Percentiles rank a stretch among this genome's conserved stretches.
Evolutionary conservation across 2,113 vertebrate species (phyloP).

Genomic region (Phodopus roborovskii): DNA sequence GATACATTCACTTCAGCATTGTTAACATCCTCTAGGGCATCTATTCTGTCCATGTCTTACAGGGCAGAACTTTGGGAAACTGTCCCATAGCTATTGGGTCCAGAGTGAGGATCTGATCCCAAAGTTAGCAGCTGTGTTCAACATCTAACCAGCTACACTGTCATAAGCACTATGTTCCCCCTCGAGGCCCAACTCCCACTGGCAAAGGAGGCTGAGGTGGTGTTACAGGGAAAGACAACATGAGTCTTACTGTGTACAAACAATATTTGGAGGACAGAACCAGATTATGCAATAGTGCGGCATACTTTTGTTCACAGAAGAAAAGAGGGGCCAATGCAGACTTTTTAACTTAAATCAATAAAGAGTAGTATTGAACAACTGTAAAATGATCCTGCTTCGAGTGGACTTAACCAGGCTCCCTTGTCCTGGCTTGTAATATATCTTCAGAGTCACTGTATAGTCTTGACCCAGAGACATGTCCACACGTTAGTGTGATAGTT

Average conservation of each 20-base stretch:
- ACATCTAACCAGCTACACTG: not conserved
- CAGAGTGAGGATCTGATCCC: not conserved
- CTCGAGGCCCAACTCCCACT: not conserved
- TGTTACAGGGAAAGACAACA: not conserved
- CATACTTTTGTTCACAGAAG: conserved; percentile 33
- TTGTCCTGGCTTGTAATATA: not conserved
- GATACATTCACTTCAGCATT: not conserved
- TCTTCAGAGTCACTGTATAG: not conserved
- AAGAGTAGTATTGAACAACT: not conserved
- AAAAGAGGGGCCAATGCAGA: not conserved
- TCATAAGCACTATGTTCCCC: not conserved
- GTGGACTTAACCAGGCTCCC: not conserved
- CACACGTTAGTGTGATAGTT: not conserved
- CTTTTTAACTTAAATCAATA: conserved; percentile 34
- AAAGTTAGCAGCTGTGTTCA: not conserved
- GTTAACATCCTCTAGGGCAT: not conserved
- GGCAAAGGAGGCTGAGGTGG: not conserved
- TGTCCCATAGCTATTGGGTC: not conserved
- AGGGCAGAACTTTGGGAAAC: not conserved
- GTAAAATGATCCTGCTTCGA: not conserved
- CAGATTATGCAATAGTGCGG: not conserved
- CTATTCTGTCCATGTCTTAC: not conserved
- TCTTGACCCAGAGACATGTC: not conserved
- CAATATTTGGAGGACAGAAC: conserved; percentile 19
- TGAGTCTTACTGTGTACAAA: conserved; percentile 46